phyloP scores from a whole-genome alignment of 2,888 invertebrate genomes.

The Uropetala carovei region DNA sequence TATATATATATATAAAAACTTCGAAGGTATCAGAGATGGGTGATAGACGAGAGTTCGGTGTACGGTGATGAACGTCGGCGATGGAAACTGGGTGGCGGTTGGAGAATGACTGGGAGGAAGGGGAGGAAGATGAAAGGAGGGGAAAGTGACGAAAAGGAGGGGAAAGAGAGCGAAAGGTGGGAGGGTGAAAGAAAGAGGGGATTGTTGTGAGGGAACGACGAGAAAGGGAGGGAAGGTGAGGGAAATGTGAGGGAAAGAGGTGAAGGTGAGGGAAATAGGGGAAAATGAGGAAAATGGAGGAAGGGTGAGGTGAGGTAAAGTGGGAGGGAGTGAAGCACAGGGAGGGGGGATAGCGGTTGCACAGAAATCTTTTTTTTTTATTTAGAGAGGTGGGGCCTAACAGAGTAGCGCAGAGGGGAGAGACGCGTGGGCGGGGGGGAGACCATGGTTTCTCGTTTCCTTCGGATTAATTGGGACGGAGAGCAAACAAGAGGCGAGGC shows the following conservation, averaged over 20 bases:
- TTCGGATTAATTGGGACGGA: conserved; percentile 52
- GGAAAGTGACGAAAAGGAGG: too few relatives aligned
- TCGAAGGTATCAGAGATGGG: not conserved
- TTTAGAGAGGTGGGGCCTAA: not conserved
- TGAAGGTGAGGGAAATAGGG: not conserved
- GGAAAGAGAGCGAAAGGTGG: too few relatives aligned
- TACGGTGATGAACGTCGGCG: too few relatives aligned
- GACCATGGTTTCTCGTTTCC: conserved; percentile 49
- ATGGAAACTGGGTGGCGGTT: too few relatives aligned
- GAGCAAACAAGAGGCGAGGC: conserved; percentile 38
- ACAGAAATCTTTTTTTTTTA: not conserved
- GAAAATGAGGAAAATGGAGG: not conserved
- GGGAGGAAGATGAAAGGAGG: too few relatives aligned
- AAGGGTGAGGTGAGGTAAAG: not conserved
- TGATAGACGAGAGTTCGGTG: not conserved
- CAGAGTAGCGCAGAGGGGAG: not conserved
- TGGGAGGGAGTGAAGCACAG: not conserved
- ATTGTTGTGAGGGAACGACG: too few relatives aligned
- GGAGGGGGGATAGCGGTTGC: conserved; percentile 6
- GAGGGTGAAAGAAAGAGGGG: too few relatives aligned
- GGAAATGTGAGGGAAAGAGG: too few relatives aligned
- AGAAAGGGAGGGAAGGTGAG: too few relatives aligned
- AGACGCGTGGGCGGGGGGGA: not conserved
- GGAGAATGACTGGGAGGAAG: too few relatives aligned
- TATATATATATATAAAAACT: conserved; percentile 18